Base-by-base conservation (phyloP, 2,113 vertebrate genomes). In the Lagopus muta region DNA sequence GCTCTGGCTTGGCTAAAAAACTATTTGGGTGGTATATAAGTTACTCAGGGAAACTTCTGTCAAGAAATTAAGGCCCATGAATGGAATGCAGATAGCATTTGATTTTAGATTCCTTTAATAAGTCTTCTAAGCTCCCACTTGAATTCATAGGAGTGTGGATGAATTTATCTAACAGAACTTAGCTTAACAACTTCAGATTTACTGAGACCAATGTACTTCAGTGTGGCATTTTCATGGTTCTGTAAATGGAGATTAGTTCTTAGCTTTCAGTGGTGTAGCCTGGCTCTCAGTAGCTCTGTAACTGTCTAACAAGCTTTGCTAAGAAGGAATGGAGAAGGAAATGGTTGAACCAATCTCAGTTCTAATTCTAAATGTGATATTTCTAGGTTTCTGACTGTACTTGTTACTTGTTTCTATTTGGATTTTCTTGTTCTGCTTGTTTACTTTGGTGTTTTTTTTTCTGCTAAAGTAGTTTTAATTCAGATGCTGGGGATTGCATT, bases 51-150 rank as follows among this genome's bases (percentile, higher is more conserved):
- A 74, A 80, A 58, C 8, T 89, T 89, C 74, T 92, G 62, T 94
- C 54, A 85, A 82, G 78, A 45, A 73, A 40, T 66, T 89, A 64
- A 80, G 30, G 65, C 58, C 48, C 45, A 6, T 90, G 72, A 88
- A 90, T 77, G 76, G 65, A 91, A 90, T 80, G 60, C 50, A 90
- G 84, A 86, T 81, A 81, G 4, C 18, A 19, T 88, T 88, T 88
- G 4, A 71, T 71, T 86, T 95, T 77, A 71, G 32, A 11, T 84
- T 81, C 7, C 70, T 86, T 79, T 71, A 69, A 11, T 87, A 65
- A 65, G 43, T 38, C 32, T 82, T 82, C 48, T 79, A 52, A 65
- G 48, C 17, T 85, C 19, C 15, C 43, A 16, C n/a, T 82, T 38
- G 20, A 93, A 82, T 21, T 60, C 32, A 5, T 36, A 27, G 20